Percentiles rank a stretch among this genome's conserved stretches.
Evolutionary conservation across 2,797 vertebrate genomes (phyloP).

Genomic region (Cyprinodon diabolis): DNA sequence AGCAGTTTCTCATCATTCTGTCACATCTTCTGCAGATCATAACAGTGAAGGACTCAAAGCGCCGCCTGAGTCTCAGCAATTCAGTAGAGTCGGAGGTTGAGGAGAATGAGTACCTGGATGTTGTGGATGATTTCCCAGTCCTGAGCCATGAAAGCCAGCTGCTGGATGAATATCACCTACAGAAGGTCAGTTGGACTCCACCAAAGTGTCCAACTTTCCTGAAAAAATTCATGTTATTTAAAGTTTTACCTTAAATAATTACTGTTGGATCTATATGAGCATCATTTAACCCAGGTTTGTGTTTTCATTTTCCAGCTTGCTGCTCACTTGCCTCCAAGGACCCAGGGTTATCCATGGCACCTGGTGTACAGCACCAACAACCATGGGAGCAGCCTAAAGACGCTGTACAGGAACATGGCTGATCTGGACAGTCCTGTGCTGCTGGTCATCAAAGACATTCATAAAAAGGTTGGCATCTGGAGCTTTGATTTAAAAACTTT

Average conservation of each 20-base stretch:
- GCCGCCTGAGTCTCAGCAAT: slow-evolving; percentile 65
- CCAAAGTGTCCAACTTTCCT: background rate
- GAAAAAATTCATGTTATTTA: background rate
- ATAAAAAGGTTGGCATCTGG: slow-evolving; percentile 86
- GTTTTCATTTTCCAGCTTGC: slow-evolving; percentile 77
- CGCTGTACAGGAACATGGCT: slow-evolving; percentile 89
- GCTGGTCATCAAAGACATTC: slow-evolving; percentile 92
- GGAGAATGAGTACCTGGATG: slow-evolving; percentile 77
- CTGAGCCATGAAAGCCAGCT: slow-evolving; percentile 86
- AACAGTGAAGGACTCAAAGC: slow-evolving; percentile 60
- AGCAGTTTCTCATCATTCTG: background rate
- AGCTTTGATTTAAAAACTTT: no score
- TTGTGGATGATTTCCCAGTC: slow-evolving; percentile 74
- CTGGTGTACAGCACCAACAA: slow-evolving; percentile 89
- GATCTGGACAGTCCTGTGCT: slow-evolving; percentile 89
- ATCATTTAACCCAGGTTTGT: background rate
- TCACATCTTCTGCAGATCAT: slow-evolving; percentile 55
- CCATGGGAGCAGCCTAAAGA: slow-evolving; percentile 93
- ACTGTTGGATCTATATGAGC: background rate
- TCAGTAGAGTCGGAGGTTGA: slow-evolving; percentile 54
- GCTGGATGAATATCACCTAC: slow-evolving; percentile 86
- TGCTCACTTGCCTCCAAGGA: slow-evolving; percentile 85
- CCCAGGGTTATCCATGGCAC: slow-evolving; percentile 87
- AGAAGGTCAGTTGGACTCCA: slow-evolving; percentile 78
- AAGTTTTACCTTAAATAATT: background rate